Percentiles rank a stretch among this genome's conserved stretches.
phyloP scores from a whole-genome alignment of 2,888 invertebrate genomes.

The Automeris io region DNA sequence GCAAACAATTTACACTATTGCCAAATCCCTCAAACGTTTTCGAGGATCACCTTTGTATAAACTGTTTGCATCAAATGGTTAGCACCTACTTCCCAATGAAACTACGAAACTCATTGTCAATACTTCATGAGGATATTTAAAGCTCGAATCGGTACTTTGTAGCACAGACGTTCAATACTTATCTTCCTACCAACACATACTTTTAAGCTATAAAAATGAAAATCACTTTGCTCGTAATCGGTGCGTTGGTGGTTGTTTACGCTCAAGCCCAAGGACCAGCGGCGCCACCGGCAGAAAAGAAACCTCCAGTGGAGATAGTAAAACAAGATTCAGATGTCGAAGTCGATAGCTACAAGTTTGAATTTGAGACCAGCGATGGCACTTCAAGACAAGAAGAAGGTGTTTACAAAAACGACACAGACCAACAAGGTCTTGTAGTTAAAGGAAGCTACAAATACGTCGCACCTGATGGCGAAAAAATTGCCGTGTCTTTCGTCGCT shows the following conservation, averaged over 20 bases:
- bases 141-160: conserved; percentile 40
- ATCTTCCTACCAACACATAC: conserved; percentile 42
- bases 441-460: conserved; percentile 80
- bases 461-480: conserved; percentile 80
- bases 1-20: conserved; percentile 67
- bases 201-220: conserved; percentile 45
- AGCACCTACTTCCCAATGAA: conserved; percentile 68
- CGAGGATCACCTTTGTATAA: conserved; percentile 66
- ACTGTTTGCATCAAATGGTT: conserved; percentile 71
- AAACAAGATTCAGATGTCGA: conserved; percentile 80
- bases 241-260: conserved; percentile 43
- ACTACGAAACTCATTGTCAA: conserved; percentile 67
- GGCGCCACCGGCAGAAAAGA: conserved; percentile 12
- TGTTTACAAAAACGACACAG: conserved; percentile 79
- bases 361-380: conserved; percentile 83
- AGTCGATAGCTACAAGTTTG: conserved; percentile 80
- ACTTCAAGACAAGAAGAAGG: conserved; percentile 80
- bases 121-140: conserved; percentile 63
- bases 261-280: conserved; percentile 32
- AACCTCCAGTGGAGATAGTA: conserved; percentile 66
- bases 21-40: conserved; percentile 64
- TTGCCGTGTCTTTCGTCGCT: conserved; percentile 77
- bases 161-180: conserved; percentile 57
- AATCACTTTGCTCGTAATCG: conserved; percentile 52
- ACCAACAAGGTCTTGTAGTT: conserved; percentile 79